Percentiles rank a stretch among this genome's conserved stretches.
Evolutionary conservation across 2,113 vertebrate genomes (phyloP).

Genomic region (Nannospalax galili): DNA sequence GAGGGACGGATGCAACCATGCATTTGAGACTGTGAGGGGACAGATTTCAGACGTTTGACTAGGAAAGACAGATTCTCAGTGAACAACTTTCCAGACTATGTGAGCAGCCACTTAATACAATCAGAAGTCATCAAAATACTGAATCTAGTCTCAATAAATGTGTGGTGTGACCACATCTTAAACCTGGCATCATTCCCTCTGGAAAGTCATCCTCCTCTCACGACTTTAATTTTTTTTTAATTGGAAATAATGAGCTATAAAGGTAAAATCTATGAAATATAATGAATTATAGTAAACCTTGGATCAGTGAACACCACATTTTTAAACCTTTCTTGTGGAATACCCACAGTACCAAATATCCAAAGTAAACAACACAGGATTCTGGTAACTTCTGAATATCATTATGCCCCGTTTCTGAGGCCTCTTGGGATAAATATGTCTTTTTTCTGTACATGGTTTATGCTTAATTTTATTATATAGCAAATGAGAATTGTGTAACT

Average conservation of each 20-base stretch:
- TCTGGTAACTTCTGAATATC: conserved; percentile 15
- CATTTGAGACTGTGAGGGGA: not conserved
- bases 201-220: conserved; percentile 40
- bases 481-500: not conserved
- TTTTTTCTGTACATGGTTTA: not conserved
- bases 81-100: not conserved
- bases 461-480: not conserved
- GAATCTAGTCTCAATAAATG: not conserved
- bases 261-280: conserved; percentile 20
- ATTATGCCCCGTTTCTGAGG: not conserved
- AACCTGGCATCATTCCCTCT: not conserved
- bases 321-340: conserved; percentile 37
- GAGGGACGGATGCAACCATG: not conserved
- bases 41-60: not conserved
- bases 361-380: conserved; percentile 33
- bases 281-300: conserved; percentile 53
- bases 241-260: conserved; percentile 55
- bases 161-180: not conserved
- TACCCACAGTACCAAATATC: conserved; percentile 14
- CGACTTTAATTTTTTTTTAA: not conserved
- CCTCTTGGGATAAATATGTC: conserved; percentile 2
- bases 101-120: conserved; percentile 7
- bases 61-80: not conserved
- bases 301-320: not conserved
- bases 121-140: not conserved